A percentile compares a stretch with the other conserved stretches of the same genome.
Evolutionary conservation across 2,113 vertebrate genomes (phyloP).

Genomic region (Barnardius zonarius): DNA sequence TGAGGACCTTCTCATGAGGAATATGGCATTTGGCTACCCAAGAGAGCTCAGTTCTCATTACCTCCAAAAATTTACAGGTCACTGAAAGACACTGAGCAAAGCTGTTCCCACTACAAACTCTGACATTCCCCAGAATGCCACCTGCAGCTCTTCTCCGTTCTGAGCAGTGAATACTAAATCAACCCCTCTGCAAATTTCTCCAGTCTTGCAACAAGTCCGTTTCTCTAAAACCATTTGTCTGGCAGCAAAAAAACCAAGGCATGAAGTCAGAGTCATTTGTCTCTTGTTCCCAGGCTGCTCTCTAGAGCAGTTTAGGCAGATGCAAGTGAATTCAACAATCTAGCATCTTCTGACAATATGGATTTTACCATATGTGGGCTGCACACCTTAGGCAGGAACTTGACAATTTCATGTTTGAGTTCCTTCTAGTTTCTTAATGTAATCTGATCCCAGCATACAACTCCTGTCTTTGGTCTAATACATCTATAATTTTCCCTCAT

Average conservation of each 20-base stretch:
- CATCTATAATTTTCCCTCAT: neutral
- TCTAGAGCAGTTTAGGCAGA: neutral
- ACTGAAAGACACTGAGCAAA: neutral
- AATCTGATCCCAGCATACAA: neutral
- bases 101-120: neutral
- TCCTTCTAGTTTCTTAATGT: neutral
- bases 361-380: neutral
- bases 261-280: neutral
- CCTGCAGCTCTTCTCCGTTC: neutral
- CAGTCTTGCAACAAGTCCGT: neutral
- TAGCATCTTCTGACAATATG: neutral
- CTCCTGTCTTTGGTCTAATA: neutral
- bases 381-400: neutral
- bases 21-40: neutral
- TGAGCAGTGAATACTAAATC: neutral
- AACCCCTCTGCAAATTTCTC: neutral
- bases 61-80: neutral
- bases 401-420: neutral
- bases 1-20: neutral
- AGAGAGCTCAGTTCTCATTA: neutral
- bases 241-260: neutral
- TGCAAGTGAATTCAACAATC: neutral
- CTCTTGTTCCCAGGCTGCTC: neutral
- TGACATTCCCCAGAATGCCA: neutral
- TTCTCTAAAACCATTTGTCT: neutral